A percentile compares a stretch with the other conserved stretches of the same genome.
Evolutionary conservation across 2,113 vertebrate genomes (phyloP).

Genomic region (Corythaeola cristata): DNA sequence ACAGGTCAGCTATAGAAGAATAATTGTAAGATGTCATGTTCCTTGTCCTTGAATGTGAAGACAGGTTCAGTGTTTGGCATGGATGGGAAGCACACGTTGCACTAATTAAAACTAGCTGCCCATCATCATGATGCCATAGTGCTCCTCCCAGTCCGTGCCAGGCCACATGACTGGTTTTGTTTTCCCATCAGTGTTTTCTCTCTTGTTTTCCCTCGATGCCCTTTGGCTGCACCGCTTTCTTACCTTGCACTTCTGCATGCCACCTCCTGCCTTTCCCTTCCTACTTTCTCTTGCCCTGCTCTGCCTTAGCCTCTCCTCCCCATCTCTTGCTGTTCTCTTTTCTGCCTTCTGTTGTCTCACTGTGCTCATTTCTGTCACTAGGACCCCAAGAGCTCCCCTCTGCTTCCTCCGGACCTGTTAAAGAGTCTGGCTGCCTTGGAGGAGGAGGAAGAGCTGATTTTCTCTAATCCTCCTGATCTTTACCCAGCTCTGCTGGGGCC

Average conservation of each 20-base stretch:
- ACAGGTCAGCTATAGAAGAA: background rate
- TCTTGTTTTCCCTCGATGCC: background rate
- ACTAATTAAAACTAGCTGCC: background rate
- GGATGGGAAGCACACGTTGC: background rate
- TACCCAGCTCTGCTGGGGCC: constrained; percentile 96
- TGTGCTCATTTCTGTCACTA: constrained; percentile 85
- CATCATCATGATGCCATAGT: background rate
- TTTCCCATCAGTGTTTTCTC: background rate
- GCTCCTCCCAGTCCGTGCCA: accelerated
- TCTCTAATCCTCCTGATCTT: constrained; percentile 98
- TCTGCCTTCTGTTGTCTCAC: constrained; percentile 72
- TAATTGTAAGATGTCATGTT: background rate
- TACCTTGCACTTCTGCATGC: constrained; percentile 32
- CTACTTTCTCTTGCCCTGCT: background rate
- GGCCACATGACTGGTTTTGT: background rate
- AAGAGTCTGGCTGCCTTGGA: constrained; percentile 99
- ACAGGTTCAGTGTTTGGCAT: background rate
- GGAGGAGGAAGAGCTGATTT: constrained; percentile 98
- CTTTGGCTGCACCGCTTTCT: background rate
- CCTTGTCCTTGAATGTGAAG: background rate
- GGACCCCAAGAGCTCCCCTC: constrained; percentile 98
- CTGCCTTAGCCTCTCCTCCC: background rate
- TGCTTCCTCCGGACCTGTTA: constrained; percentile 99
- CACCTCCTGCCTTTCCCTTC: background rate
- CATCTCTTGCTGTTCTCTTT: constrained; percentile 37